phyloP scores from a whole-genome alignment of 1,140 invertebrate species.

The Frieseomelitta varia region DNA sequence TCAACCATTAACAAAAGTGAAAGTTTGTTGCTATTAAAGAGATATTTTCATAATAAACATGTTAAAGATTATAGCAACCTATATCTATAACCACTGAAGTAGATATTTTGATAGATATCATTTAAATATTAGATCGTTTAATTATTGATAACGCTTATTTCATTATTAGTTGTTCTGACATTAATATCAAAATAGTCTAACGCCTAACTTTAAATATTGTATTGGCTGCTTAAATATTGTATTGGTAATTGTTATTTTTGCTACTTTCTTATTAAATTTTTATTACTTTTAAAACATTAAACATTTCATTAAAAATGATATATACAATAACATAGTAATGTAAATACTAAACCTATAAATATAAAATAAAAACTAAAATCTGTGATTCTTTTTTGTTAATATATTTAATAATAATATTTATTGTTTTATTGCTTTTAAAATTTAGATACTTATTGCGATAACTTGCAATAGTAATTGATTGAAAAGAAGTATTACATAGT shows the following conservation, averaged over 20 bases:
- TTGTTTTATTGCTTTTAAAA: background rate
- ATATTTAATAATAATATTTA: background rate
- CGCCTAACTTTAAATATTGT: background rate
- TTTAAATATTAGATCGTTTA: background rate
- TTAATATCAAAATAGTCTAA: background rate
- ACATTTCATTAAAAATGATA: no score
- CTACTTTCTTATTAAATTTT: background rate
- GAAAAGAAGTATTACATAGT: background rate
- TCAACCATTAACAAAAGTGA: constrained; percentile 43
- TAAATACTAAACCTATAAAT: background rate
- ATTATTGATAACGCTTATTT: background rate
- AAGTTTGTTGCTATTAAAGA: constrained; percentile 16
- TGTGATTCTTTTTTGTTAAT: background rate
- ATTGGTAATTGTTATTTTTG: no score
- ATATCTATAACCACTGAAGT: background rate
- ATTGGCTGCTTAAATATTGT: no score
- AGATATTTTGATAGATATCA: background rate
- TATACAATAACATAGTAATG: background rate
- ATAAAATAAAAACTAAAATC: background rate
- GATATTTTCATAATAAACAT: constrained; percentile 29
- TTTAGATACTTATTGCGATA: background rate
- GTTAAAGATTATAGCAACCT: background rate
- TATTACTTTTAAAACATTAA: no score
- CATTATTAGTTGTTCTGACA: background rate
- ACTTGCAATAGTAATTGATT: background rate